Evolutionary conservation across 2,113 vertebrate genomes (phyloP).

Genomic region (Martes martes): DNA sequence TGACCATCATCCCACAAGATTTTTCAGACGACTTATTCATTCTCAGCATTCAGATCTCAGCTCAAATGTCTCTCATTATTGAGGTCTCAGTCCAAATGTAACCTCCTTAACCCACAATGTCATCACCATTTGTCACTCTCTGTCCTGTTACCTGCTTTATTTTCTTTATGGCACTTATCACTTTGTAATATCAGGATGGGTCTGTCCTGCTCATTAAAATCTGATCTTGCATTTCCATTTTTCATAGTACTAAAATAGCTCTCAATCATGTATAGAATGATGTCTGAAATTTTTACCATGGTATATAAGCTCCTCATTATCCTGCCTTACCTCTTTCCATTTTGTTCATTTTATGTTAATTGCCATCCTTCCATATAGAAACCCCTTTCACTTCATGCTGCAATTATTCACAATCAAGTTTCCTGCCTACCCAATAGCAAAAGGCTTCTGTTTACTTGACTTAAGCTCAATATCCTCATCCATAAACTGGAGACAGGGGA

Average conservation of each 20-base stretch:
- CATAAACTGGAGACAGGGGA: background rate
- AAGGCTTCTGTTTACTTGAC: background rate
- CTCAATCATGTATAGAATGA: background rate
- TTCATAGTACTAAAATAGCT: background rate
- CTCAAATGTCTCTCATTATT: background rate
- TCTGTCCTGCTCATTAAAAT: conserved; percentile 28
- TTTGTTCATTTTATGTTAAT: background rate
- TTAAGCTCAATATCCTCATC: background rate
- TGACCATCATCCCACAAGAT: background rate
- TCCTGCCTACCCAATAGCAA: background rate
- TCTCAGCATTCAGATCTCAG: background rate
- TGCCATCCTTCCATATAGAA: background rate
- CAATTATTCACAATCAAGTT: background rate
- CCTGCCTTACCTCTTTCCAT: background rate
- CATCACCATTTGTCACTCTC: background rate
- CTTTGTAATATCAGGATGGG: background rate
- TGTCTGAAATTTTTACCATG: background rate
- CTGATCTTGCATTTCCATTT: background rate
- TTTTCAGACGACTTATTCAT: background rate
- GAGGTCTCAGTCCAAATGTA: background rate
- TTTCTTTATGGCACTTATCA: background rate
- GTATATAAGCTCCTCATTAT: background rate
- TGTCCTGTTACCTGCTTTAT: background rate
- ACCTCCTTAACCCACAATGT: background rate
- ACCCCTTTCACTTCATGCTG: background rate